Conservation (phyloP, 2,888 invertebrate genomes). For the Synergus umbraculus region DNA sequence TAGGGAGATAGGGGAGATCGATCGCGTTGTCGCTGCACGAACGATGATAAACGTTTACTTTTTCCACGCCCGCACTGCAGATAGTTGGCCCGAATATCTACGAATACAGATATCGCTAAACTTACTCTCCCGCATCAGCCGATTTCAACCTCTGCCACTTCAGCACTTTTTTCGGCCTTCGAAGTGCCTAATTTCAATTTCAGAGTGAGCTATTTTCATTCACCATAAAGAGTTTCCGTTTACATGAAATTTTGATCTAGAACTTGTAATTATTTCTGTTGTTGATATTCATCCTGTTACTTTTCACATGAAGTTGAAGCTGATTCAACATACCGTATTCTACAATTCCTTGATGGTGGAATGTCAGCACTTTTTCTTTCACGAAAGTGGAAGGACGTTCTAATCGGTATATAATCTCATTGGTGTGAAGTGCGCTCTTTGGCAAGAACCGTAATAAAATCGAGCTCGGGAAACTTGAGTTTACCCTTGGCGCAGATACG, state of each 20-base stretch:
- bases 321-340: background rate
- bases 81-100: constrained; percentile 46
- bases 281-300: background rate
- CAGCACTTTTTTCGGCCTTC: constrained; percentile 10
- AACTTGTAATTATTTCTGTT: constrained; percentile 22
- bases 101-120: constrained; percentile 36
- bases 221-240: constrained; percentile 41
- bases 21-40: constrained; percentile 47
- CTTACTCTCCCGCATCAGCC: constrained; percentile 16
- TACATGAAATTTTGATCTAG: constrained; percentile 25
- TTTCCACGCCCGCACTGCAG: constrained; percentile 56
- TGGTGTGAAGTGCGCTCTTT: background rate
- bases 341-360: background rate
- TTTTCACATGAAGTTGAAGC: background rate
- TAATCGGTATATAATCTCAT: background rate
- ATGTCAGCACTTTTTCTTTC: background rate
- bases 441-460: background rate
- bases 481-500: background rate
- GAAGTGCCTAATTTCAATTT: constrained; percentile 44
- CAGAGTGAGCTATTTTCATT: constrained; percentile 31
- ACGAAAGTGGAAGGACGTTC: background rate
- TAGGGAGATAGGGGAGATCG: constrained; percentile 22
- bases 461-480: background rate
- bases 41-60: constrained; percentile 57
- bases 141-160: constrained; percentile 5